Conservation (phyloP, 2,113 vertebrate species). For the Toxotes jaculatrix region DNA sequence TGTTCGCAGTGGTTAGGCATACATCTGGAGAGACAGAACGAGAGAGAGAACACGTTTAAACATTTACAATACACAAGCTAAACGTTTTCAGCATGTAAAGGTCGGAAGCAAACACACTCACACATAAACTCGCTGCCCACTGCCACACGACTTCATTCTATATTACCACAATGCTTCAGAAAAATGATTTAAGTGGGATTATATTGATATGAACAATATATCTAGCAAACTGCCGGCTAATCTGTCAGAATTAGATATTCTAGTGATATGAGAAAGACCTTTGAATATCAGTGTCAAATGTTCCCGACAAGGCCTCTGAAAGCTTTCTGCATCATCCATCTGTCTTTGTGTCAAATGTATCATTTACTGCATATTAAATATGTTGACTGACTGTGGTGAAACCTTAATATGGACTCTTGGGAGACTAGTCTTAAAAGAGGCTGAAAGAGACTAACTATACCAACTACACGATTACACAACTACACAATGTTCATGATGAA, state of each 20-base stretch:
- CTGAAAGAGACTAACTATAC: neutral
- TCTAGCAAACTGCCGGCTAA: neutral
- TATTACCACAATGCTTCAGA: neutral
- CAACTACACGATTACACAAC: neutral
- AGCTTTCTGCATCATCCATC: neutral
- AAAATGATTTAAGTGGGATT: neutral
- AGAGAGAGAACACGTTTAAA: neutral
- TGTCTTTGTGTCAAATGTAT: neutral
- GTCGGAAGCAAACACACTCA: too few species aligned
- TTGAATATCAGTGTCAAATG: neutral
- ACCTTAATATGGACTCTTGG: neutral
- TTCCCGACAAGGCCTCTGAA: neutral
- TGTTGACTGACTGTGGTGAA: neutral
- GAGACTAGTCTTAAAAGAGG: neutral
- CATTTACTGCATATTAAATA: neutral
- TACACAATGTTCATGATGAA: neutral
- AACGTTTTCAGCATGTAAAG: too few species aligned
- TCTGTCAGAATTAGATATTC: neutral
- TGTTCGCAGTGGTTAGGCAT: conserved; percentile 98
- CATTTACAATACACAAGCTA: neutral
- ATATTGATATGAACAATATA: neutral
- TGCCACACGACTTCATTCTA: neutral
- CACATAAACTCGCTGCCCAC: too few species aligned
- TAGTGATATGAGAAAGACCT: neutral
- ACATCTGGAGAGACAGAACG: conserved; percentile 85